Evolutionary conservation across 1,140 invertebrate species (phyloP).

Genomic region (Tetraneura akinire): DNA sequence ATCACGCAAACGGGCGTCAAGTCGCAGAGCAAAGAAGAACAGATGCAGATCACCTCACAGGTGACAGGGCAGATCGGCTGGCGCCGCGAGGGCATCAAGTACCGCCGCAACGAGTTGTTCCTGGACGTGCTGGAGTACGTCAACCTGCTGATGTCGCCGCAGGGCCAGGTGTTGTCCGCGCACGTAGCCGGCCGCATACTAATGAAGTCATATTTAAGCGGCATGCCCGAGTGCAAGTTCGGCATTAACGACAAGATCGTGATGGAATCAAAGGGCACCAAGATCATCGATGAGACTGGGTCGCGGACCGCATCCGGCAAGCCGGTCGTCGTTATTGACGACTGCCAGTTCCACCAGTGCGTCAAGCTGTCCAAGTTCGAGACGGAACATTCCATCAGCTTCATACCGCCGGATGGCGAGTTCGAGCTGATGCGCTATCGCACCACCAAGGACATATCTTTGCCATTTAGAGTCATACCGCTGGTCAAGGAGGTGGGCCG

Average conservation of each 20-base stretch:
- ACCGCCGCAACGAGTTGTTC: constrained; percentile 97
- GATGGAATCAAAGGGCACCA: constrained; percentile 93
- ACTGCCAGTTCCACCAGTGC: constrained; percentile 99
- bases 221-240: constrained; percentile 99
- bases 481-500: constrained; percentile 96
- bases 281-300: constrained; percentile 60
- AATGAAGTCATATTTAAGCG: constrained; percentile 99
- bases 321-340: constrained; percentile 98
- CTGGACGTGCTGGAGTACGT: constrained; percentile 99
- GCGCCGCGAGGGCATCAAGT: constrained; percentile 99
- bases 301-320: constrained; percentile 80
- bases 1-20: constrained; percentile 99
- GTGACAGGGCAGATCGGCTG: constrained; percentile 99
- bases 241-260: constrained; percentile 99
- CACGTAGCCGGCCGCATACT: constrained; percentile 99
- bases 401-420: constrained; percentile 99
- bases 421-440: constrained; percentile 99
- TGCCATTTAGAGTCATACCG: constrained; percentile 99
- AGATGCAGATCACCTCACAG: constrained; percentile 99
- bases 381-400: constrained; percentile 99
- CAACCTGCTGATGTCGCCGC: constrained; percentile 98
- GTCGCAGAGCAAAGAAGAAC: constrained; percentile 98
- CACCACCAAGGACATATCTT: constrained; percentile 99
- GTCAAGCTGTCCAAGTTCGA: constrained; percentile 99
- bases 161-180: constrained; percentile 98